These are phyloP conservation scores for Eolophus roseicapilla DNA, from an alignment of 2,113 vertebrate genomes.

Conservation along the genomic window DNA sequence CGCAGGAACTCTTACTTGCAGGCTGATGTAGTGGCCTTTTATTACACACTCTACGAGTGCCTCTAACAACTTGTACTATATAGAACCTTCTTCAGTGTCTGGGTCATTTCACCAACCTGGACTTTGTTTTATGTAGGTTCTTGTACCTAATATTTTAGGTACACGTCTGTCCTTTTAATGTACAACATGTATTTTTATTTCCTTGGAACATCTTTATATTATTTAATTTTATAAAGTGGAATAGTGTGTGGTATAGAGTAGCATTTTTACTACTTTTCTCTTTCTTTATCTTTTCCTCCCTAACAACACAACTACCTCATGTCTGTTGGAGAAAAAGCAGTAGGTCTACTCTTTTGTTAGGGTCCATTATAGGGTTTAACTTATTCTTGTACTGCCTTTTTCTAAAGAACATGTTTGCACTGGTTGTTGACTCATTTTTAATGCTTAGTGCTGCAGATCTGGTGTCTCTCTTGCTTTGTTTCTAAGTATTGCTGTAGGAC, in stretches of 20 bases:
- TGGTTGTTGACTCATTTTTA: slow-evolving; percentile 47
- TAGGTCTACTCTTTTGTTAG: slow-evolving; percentile 22
- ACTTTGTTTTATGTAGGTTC: slow-evolving; percentile 50
- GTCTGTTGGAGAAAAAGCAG: slow-evolving; percentile 66
- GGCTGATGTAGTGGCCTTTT: slow-evolving; percentile 58
- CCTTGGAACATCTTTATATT: slow-evolving; percentile 63
- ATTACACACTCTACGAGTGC: slow-evolving; percentile 85
- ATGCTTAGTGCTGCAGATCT: neutral
- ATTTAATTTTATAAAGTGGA: slow-evolving; percentile 72
- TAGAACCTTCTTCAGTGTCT: slow-evolving; percentile 55
- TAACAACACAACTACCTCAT: slow-evolving; percentile 83
- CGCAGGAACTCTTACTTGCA: neutral
- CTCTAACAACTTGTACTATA: slow-evolving; percentile 66
- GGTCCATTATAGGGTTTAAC: slow-evolving; percentile 42
- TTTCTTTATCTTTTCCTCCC: slow-evolving; percentile 36
- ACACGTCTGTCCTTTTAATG: slow-evolving; percentile 33
- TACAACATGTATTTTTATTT: slow-evolving; percentile 67
- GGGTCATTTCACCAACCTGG: slow-evolving; percentile 55
- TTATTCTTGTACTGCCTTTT: slow-evolving; percentile 66
- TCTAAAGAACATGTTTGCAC: slow-evolving; percentile 64
- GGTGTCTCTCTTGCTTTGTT: neutral
- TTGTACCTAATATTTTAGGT: slow-evolving; percentile 66
- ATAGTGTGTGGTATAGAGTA: slow-evolving; percentile 73
- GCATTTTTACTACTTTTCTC: slow-evolving; percentile 66
- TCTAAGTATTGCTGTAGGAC: neutral